Evolutionary conservation across 2,113 vertebrate genomes (phyloP).

Genomic region (Gadus macrocephalus): DNA sequence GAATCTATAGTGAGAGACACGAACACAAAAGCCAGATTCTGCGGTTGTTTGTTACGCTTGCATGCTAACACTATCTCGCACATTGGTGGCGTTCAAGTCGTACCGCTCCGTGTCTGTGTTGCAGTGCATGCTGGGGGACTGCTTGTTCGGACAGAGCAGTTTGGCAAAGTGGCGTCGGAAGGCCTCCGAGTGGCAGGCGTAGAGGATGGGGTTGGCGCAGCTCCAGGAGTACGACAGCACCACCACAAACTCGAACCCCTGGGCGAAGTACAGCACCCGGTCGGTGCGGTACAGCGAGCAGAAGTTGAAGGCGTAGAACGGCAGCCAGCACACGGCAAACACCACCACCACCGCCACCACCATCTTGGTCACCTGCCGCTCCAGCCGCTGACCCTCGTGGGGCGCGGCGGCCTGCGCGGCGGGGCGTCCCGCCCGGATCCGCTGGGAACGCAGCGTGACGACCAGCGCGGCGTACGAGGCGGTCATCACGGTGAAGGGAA

Average conservation of each 20-base stretch:
- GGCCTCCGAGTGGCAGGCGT: conserved; percentile 68
- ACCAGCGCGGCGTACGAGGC: conserved; percentile 61
- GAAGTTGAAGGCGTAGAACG: conserved; percentile 76
- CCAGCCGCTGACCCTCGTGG: conserved; percentile 41
- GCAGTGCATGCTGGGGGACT: conserved; percentile 41
- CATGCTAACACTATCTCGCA: conserved; percentile 20
- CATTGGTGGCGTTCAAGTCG: conserved; percentile 47
- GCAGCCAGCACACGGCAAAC: conserved; percentile 75
- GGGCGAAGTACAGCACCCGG: conserved; percentile 31
- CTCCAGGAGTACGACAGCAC: conserved; percentile 77
- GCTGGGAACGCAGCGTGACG: conserved; percentile 46
- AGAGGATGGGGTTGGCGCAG: conserved; percentile 75
- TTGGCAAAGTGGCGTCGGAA: conserved; percentile 64
- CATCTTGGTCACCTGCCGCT: conserved; percentile 72
- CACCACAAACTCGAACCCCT: conserved; percentile 68
- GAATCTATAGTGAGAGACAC: too few relatives aligned
- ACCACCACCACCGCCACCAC: conserved; percentile 67
- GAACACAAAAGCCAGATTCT: too few relatives aligned
- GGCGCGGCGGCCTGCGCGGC: conserved; percentile 13
- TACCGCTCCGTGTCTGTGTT: conserved; percentile 53
- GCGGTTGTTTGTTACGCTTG: background rate
- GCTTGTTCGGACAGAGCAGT: conserved; percentile 60
- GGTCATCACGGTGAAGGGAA: conserved; percentile 68
- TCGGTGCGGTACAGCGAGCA: conserved; percentile 44
- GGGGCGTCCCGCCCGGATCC: background rate